A percentile compares a stretch with the other conserved stretches of the same genome.
phyloP scores from a whole-genome alignment of 2,888 invertebrate species.

The Phortica magna region DNA sequence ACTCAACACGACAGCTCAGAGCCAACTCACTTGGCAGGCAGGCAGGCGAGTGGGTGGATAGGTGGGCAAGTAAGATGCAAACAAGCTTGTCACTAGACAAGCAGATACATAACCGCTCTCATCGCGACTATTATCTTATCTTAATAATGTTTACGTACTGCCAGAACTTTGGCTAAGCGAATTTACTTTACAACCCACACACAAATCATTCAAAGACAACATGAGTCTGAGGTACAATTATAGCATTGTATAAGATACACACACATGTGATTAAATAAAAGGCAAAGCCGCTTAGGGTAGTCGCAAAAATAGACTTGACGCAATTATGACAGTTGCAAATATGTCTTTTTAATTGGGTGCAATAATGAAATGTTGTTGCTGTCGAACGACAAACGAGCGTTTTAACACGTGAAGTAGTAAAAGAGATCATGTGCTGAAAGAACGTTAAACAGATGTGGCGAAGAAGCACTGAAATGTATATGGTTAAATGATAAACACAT shows the following conservation, averaged over 20 bases:
- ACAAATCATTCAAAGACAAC: constrained; percentile 25
- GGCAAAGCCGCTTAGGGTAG: not conserved
- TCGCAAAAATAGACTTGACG: constrained; percentile 22
- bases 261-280: not conserved
- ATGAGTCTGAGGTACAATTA: not conserved
- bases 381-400: not conserved
- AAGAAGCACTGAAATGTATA: too few species aligned
- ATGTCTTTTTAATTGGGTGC: not conserved
- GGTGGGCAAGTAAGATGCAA: not conserved
- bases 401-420: not conserved
- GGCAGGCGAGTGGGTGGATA: not conserved
- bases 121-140: not conserved
- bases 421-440: not conserved
- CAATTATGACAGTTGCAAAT: not conserved
- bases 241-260: not conserved
- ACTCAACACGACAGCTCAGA: constrained; percentile 11
- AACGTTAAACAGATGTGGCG: not conserved
- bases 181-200: not conserved
- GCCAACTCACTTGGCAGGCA: too few species aligned
- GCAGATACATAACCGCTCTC: not conserved
- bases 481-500: too few species aligned
- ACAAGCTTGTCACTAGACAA: too few species aligned
- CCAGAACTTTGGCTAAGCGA: not conserved
- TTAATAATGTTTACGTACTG: not conserved
- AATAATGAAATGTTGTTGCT: not conserved